Conservation (phyloP, 2,113 vertebrate genomes). For the Cyphomyrus plagiostoma region DNA sequence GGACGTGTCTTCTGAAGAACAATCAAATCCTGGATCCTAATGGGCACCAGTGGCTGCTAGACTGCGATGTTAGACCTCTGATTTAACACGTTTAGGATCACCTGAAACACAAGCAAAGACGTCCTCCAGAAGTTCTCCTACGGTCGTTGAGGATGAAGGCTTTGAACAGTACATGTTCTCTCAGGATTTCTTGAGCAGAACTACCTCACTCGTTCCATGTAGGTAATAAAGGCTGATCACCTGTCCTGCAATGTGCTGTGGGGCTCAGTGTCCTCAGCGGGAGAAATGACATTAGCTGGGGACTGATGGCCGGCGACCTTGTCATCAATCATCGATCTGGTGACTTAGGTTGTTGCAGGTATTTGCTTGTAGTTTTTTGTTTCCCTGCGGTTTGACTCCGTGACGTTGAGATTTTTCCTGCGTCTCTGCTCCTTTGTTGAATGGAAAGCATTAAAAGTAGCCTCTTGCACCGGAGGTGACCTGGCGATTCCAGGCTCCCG, state of each 20-base stretch:
- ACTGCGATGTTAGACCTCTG: background rate
- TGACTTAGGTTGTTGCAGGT: background rate
- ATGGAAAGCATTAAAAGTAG: background rate
- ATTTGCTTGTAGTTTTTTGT: background rate
- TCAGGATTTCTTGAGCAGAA: background rate
- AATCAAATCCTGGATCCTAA: slow-evolving; percentile 17
- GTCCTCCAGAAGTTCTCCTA: background rate
- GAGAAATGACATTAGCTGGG: background rate
- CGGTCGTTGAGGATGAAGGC: background rate
- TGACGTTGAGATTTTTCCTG: background rate
- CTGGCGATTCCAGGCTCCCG: background rate
- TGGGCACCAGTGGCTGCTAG: background rate
- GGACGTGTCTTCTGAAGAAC: slow-evolving; percentile 14
- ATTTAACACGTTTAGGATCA: background rate
- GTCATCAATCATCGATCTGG: background rate
- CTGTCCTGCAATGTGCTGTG: background rate
- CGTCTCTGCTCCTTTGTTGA: background rate
- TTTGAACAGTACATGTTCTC: background rate
- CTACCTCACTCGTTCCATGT: background rate
- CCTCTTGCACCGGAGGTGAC: background rate
- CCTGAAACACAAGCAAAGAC: background rate
- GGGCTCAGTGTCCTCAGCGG: background rate
- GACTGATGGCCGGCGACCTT: background rate
- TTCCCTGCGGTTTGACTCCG: background rate
- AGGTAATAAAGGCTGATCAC: background rate